Base-by-base conservation (phyloP, 2,797 vertebrate species). In the Scolopax rusticola region DNA sequence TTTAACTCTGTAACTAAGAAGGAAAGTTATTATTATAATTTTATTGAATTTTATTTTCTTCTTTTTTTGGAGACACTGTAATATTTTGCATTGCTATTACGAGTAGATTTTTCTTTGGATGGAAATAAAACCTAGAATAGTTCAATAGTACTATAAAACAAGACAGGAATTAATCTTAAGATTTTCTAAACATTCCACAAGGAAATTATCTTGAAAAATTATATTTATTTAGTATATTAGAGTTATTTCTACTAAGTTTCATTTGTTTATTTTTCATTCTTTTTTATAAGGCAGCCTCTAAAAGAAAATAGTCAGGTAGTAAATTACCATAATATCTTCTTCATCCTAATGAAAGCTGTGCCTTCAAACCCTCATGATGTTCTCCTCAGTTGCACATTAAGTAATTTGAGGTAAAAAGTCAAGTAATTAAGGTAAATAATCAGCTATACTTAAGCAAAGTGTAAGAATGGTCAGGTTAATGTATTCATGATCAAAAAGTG, bases 381-480 rank as follows among this genome's bases (percentile, higher is more conserved):
- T 94, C 94, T 47, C 57, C 59, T 87, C 47, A n/a, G 56, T 81
- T 48, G 28, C 18, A 47, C 8, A 28, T 61, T 78, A 67, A 90
- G 25, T n/a, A 87, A 90, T 87, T 73, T 80, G 64, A 73, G 50
- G 25, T 43, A 67, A 93, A 93, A 93, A 38, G 10, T 47, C 81
- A 86, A 65, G 28, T 54, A 86, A 90, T 57, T 56, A 54, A 95
- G 83, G 77, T 61, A 86, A 94, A 87, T 60, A 77, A 89, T 45
- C 38, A 67, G 30, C 25, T 90, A 73, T 65, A 75, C 5, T 30
- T 83, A 65, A 90, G 63, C 6, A 91, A 65, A 38, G 32, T 38
- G 10, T 69, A 67, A 59, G 15, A 89, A 69, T 38, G 40, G 30
- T 65, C 74, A 16, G 9, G 4, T 67, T 87, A 79, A 87, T 71